Evolutionary conservation across 2,113 vertebrate genomes (phyloP), one percentile per base, ranked within the genome.

Genomic region (Thunnus maccoyii): DNA sequence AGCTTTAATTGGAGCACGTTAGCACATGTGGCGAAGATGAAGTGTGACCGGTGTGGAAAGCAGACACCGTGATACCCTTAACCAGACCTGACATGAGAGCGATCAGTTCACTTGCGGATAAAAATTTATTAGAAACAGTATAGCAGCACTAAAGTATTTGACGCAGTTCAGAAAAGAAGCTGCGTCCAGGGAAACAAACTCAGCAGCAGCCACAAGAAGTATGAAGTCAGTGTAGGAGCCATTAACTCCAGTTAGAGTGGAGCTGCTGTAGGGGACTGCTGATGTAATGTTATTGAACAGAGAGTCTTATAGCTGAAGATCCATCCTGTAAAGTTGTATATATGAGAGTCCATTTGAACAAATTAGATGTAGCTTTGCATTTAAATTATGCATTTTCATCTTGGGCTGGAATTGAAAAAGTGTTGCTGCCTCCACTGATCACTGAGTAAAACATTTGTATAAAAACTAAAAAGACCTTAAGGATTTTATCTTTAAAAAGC

Each of bases 171-270:
- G 68, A 65, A 51, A 83, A 63, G 51, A 64, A 66, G 84, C 89
- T 80, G 68, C 61, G 63, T 51, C 11, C 47, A 46, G 44, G 58
- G 27, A 77, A 25, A 77, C 54, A 58, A 78, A 70, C 60, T n/a
- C 61, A 51, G 73, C 63, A 18, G 71, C 66, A 83, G 82, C 78
- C 64, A 76, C 64, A 70, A 86, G 62, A 83, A 64, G 61, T 46
- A 70, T 58, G 25, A 78, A 60, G n/a, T 78, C 60, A 72, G 51
- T 20, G 65, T 41, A 74, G 72, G 56, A 72, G 78, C 83, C 85
- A 91, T 93, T 90, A 85, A 61, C 80, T 85, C 71, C 76, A 86
- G 91, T 91, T 86, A 90, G 78, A 74, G 73, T 54, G 12, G 57
- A 76, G 68, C 48, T 15, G 61, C 77, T 86, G 66, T 52, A 57